Evolutionary conservation across 2,797 vertebrate species (phyloP), one percentile per base, ranked within the genome.

Genomic region (Amphiprion clarkii): DNA sequence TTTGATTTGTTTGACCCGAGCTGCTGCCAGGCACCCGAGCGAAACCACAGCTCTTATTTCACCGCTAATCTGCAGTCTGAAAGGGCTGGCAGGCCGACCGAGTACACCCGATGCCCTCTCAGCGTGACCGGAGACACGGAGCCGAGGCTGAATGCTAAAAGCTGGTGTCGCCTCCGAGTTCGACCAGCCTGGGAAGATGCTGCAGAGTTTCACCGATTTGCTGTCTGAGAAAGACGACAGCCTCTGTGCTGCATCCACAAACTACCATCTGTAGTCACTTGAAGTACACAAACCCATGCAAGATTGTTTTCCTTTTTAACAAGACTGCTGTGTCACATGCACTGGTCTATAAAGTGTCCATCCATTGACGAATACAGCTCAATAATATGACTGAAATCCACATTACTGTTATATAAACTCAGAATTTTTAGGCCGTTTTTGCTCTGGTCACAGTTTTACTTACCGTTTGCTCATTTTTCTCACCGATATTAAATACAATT

Each of bases 1-100:
- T 85, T 89, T 87, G 74, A 82, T 85, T 85, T 58, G 78, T 78
- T 82, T 59, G 68, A 85, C 80, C 75, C 16, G 12, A 68, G 76
- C 61, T 74, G 58, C 74, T 67, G 75, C 61, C 75, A 64, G 53
- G 16, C 58, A 23, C 54, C 49, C 12, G 11, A 81, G 64, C 6
- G 3, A 84, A 82, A 80, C 63, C 63, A 73, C 12, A 65, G 74
- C 74, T 82, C 72, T 53, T 49, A 77, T 82, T 84, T 84, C 79
- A 75, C 56, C 55, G 0, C 79, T 86, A 82, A 89, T 81, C 83
- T 86, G 85, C 31, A 74, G 76, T 71, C 83, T 79, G 76, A 82
- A 59, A 66, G 70, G 44, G 53, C 27, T 76, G 85, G 81, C 63
- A 55, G 71, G 55, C 39, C 17, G 56, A 48, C 29, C 6, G 65